Base-by-base conservation (phyloP, 2,888 invertebrate species). In the Dryomyza anilis region DNA sequence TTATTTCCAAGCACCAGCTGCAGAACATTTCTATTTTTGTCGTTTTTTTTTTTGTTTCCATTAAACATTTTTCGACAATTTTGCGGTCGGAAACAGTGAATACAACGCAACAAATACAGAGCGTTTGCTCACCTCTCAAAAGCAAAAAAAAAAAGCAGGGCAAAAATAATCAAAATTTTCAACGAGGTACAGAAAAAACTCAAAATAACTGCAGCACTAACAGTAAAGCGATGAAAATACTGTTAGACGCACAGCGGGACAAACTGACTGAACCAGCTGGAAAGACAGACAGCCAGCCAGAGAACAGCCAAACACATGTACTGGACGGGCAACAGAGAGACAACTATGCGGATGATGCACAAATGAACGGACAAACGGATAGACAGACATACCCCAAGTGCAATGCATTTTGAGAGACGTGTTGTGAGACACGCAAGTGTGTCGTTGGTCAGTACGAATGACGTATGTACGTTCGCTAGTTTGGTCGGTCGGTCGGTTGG, bases 21-120 rank as follows among this genome's bases (percentile, higher is more conserved):
- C n/a, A n/a, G n/a, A n/a, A n/a, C n/a, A n/a, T n/a, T n/a, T n/a
- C n/a, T n/a, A n/a, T n/a, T n/a, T n/a, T n/a, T n/a, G n/a, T n/a
- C n/a, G n/a, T n/a, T n/a, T n/a, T n/a, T n/a, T n/a, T n/a, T 33
- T 33, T 33, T 33, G 12, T 33, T 33, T 33, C 33, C 33, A 33
- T 33, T 43, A 43, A 16, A 16, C 19, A n/a, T 23, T 50, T 23
- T 53, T 53, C 33, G 53, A 53, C 53, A 53, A 33, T 53, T 33
- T 53, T 53, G 53, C 30, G 53, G 53, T 53, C 30, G 53, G 25
- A 53, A 53, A 29, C 53, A 30, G 53, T 53, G 30, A 12, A 21
- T 21, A 53, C 16, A 2, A 33, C n/a, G 16, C 53, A 33, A 53
- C 53, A 27, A 52, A 12, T 10, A 52, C 27, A 29, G 14, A 53